A percentile compares a stretch with the other conserved stretches of the same genome.
Evolutionary conservation across 2,888 invertebrate genomes (phyloP).

Genomic region (Diplolepis rosae): DNA sequence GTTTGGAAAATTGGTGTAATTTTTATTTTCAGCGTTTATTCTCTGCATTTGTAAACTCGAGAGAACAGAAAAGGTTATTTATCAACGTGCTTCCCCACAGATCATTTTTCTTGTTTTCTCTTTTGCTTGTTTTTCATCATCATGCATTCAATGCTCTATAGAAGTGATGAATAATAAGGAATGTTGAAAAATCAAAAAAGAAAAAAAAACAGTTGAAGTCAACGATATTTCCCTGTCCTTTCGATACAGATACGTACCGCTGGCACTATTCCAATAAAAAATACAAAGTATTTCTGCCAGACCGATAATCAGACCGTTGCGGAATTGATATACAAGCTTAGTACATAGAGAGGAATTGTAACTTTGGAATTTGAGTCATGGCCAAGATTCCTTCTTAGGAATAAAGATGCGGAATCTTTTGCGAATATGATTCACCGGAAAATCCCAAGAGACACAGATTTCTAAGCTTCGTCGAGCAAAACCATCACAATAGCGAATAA

Average conservation of each 20-base stretch:
- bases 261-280: conserved; percentile 25
- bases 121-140: no score
- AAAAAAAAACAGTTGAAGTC: not conserved
- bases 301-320: conserved; percentile 19
- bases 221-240: not conserved
- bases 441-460: not conserved
- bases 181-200: not conserved
- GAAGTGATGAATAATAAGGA: no score
- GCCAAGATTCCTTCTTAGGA: conserved; percentile 4
- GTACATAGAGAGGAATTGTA: not conserved
- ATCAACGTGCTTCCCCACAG: no score
- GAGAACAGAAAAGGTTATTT: not conserved
- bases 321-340: conserved; percentile 18
- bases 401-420: not conserved
- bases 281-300: conserved; percentile 6
- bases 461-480: not conserved
- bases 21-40: not conserved
- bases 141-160: not conserved
- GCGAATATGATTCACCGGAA: conserved; percentile 1
- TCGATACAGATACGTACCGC: not conserved
- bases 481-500: conserved; percentile 13
- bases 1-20: not conserved
- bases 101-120: no score
- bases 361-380: conserved; percentile 20
- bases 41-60: not conserved